Base-by-base conservation (phyloP, 2,888 invertebrate genomes). In the Dolomedes plantarius region DNA sequence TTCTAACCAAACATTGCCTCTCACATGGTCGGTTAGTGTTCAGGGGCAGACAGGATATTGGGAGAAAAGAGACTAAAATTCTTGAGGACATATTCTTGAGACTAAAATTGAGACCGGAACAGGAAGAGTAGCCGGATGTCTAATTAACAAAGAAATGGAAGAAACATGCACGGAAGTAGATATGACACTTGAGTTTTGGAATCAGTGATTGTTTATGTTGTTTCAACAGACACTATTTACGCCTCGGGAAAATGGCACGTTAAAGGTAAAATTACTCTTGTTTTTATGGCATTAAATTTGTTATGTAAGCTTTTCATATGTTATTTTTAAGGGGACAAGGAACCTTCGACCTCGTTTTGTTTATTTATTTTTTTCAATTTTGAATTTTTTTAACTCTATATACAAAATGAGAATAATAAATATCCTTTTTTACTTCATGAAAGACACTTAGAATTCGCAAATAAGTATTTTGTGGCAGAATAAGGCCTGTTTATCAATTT, bases 101-200 rank as follows among this genome's bases (percentile, higher is more conserved):
- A 6, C 1, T 23, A 23, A 16, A 5, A 23, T 56, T 56, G 11
- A 23, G 16, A 23, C 13, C 6, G 56, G 23, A 1, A 23, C 16
- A 23, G 16, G 46, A 56, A 56, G 23, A 56, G 16, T 5, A 16
- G 3, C 56, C 23, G 56, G 56, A 56, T 56, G 23, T 56, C 23
- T 2, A 23, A 11, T 16, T 56, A 2, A 19, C 1, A 23, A 23
- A 23, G 23, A 56, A n/a, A 23, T 7, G 19, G 3, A 23, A 5
- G 56, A 56, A 56, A 56, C 56, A 56, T 56, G 56, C 23, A 5
- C 56, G 56, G 56, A 56, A 56, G 56, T 56, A 56, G 56, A 56
- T 56, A 23, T 23, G 56, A 56, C 56, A n/a, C 16, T 2, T 46
- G 9, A 16, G 46, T 46, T 46, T 46, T 5, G 13, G 46, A 46